These are phyloP conservation scores for Graptemys geographica DNA, from an alignment of 2,797 vertebrate genomes.

Conservation along the genomic window DNA sequence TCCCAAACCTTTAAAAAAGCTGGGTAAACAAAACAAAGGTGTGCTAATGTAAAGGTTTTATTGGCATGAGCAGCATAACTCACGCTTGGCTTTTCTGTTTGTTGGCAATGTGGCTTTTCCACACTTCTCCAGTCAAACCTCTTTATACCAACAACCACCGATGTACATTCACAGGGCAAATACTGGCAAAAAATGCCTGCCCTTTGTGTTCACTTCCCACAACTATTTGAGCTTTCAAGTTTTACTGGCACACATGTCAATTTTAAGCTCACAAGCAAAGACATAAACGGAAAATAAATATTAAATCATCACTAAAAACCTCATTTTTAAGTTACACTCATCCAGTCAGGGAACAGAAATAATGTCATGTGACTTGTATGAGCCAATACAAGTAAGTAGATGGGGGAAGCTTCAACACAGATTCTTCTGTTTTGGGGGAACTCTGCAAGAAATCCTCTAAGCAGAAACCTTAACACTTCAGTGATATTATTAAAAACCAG, in stretches of 20 bases:
- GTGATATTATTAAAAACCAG: background rate
- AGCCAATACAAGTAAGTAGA: background rate
- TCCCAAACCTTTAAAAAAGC: too few relatives aligned
- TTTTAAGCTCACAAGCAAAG: background rate
- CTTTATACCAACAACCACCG: background rate
- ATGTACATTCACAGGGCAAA: fast-evolving
- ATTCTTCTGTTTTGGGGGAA: background rate
- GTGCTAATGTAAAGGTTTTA: too few relatives aligned
- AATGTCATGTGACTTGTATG: background rate
- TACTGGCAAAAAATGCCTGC: background rate
- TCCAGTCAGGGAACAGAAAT: background rate
- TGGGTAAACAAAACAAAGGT: too few relatives aligned
- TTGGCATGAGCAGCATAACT: too few relatives aligned
- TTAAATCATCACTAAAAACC: background rate
- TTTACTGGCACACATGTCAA: background rate
- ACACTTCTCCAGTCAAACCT: background rate
- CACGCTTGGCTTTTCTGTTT: too few relatives aligned
- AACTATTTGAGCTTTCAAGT: background rate
- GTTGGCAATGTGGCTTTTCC: background rate
- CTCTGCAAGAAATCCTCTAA: background rate
- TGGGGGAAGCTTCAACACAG: background rate
- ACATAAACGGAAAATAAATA: background rate
- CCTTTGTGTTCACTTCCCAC: background rate
- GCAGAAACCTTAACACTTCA: background rate
- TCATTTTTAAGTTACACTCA: background rate